Percentiles rank a stretch among this genome's conserved stretches.
phyloP scores from a whole-genome alignment of 2,888 invertebrate genomes.

The Dicranocentrus wangi region DNA sequence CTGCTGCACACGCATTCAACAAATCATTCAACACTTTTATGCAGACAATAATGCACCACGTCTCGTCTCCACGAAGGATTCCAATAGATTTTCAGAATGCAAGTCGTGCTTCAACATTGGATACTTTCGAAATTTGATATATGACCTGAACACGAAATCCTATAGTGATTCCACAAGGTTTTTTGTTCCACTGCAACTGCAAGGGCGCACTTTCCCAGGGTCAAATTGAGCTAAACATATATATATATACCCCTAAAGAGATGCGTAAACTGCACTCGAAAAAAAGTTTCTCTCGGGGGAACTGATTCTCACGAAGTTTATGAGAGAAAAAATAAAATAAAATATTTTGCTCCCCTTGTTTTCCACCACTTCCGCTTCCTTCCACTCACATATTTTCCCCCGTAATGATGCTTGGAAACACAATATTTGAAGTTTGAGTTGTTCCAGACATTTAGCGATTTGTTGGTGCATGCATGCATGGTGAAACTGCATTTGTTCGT shows the following conservation, averaged over 20 bases:
- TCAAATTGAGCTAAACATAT: constrained; percentile 59
- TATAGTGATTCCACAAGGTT: neutral
- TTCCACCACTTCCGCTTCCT: constrained; percentile 53
- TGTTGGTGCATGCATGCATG: constrained; percentile 60
- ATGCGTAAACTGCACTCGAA: constrained; percentile 23
- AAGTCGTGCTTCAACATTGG: too few relatives aligned
- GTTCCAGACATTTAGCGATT: constrained; percentile 56
- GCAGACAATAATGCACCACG: too few relatives aligned
- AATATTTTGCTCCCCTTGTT: constrained; percentile 32
- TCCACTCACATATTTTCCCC: constrained; percentile 5
- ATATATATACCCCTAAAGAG: too few relatives aligned
- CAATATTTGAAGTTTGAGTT: constrained; percentile 54
- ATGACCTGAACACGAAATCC: constrained; percentile 33
- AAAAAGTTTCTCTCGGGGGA: constrained; percentile 16
- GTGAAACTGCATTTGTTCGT: constrained; percentile 34
- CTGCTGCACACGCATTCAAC: too few relatives aligned
- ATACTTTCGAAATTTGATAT: constrained; percentile 60
- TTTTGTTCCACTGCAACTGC: too few relatives aligned
- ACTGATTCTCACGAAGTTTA: constrained; percentile 13
- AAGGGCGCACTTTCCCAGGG: constrained; percentile 62
- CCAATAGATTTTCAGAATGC: too few relatives aligned
- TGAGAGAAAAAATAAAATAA: constrained; percentile 20
- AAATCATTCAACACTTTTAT: too few relatives aligned
- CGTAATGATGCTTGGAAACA: constrained; percentile 46
- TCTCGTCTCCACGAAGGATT: too few relatives aligned